Evolutionary conservation across 1,140 invertebrate genomes (phyloP).

Genomic region (Papilio aristodemus): DNA sequence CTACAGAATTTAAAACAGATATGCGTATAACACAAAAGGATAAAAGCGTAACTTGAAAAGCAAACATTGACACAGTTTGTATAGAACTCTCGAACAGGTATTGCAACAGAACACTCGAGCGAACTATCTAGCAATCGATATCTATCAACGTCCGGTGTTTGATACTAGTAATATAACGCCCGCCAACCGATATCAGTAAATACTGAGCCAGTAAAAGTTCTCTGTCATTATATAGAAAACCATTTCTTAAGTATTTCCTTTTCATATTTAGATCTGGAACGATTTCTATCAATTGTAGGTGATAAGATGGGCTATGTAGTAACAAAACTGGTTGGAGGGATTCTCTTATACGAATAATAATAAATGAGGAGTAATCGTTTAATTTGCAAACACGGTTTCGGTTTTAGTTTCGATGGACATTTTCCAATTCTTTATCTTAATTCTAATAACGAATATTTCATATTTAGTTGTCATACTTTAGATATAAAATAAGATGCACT

Average conservation of each 20-base stretch:
- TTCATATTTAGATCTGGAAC: slow-evolving; percentile 20
- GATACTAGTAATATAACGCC: not conserved
- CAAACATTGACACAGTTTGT: not conserved
- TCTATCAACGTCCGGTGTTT: slow-evolving; percentile 18
- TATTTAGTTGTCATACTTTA: too few species aligned
- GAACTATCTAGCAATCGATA: slow-evolving; percentile 25
- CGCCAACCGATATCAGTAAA: slow-evolving; percentile 6
- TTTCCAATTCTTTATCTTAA: too few species aligned
- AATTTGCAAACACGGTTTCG: too few species aligned
- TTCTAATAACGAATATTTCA: too few species aligned
- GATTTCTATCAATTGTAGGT: slow-evolving; percentile 23
- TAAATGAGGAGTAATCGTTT: too few species aligned
- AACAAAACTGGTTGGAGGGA: too few species aligned
- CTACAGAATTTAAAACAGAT: too few species aligned
- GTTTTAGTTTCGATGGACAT: too few species aligned
- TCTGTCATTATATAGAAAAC: slow-evolving; percentile 22
- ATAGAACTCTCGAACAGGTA: not conserved
- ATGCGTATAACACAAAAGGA: too few species aligned
- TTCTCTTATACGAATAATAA: too few species aligned
- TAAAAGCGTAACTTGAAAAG: not conserved
- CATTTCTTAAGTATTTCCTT: slow-evolving; percentile 16
- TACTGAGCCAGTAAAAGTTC: slow-evolving; percentile 20
- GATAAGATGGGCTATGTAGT: too few species aligned
- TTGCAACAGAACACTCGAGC: not conserved
- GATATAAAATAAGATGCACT: too few species aligned